Evolutionary conservation across 2,797 vertebrate species (phyloP), one percentile per base, ranked within the genome.

Genomic region (Ciconia nigra): DNA sequence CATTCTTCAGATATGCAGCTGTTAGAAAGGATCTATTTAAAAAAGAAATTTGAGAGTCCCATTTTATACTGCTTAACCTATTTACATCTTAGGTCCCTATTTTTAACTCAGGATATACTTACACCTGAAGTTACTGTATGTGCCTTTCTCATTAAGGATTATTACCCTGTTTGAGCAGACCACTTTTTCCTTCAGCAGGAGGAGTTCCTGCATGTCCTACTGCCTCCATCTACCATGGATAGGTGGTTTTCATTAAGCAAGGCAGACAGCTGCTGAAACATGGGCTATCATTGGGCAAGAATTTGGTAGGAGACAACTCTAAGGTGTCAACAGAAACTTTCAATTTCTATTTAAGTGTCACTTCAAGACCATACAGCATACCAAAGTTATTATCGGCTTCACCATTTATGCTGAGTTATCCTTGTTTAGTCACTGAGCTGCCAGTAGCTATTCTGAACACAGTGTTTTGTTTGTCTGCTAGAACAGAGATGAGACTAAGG

Each of bases 221-320:
- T 1, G 1, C 44, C 49, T 81, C 26, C 44, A 61, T 9, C 16
- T 37, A 14, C n/a, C 44, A 66, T 0, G 5, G 19, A 41, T 0
- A 65, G 10, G 26, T 1, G 9, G 14, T 33, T 85, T 83, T 73
- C 37, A 67, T 35, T 19, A 67, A 44, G 20, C 31, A 73, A 85
- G 13, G 9, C 57, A 91, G 51, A 47, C 31, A 85, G 15, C 17
- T 85, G 33, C 46, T 39, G 33, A 89, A 89, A 33, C n/a, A 59
- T 1, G 5, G 37, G 15, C 21, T 74, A 70, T 26, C 17, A 62
- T 0, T 33, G 14, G 37, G 26, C 35, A 82, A 87, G 28, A 80
- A 70, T 49, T 24, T 62, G 2, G 15, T 11, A 73, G 10, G 5
- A 51, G 12, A 49, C n/a, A 85, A 42, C 42, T 7, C 35, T 33